Percentiles rank a stretch among this genome's conserved stretches.
Conservation (phyloP, 2,888 invertebrate genomes). For the Mechanitis mazaeus region DNA sequence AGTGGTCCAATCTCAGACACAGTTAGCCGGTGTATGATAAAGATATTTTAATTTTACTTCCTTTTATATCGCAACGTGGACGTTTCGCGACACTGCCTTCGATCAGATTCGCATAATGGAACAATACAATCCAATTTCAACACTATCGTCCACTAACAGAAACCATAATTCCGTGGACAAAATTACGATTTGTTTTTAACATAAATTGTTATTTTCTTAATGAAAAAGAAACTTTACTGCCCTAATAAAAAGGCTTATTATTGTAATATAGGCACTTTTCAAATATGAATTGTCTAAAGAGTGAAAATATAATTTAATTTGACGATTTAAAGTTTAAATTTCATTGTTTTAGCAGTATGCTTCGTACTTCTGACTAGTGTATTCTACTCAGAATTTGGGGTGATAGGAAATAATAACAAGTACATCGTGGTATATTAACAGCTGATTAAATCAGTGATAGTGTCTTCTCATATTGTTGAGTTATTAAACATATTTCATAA, state of each 20-base stretch:
- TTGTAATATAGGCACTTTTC: constrained; percentile 12
- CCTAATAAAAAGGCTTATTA: constrained; percentile 33
- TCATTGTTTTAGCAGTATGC: constrained; percentile 20
- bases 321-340: constrained; percentile 6
- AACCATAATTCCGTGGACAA: neutral
- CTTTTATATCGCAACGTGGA: constrained; percentile 75
- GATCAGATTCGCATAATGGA: constrained; percentile 37
- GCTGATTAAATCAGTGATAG: no score
- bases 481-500: no score
- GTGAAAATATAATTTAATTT: constrained; percentile 23
- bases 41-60: constrained; percentile 72
- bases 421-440: no score
- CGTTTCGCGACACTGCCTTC: constrained; percentile 72
- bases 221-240: constrained; percentile 37
- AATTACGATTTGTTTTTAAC: constrained; percentile 10
- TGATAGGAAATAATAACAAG: no score
- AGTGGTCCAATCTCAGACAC: constrained; percentile 57
- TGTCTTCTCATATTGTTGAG: no score
- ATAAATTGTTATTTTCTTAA: constrained; percentile 21
- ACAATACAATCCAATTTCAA: constrained; percentile 29
- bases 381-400: no score
- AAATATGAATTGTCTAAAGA: neutral
- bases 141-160: constrained; percentile 12
- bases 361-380: no score
- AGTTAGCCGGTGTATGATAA: constrained; percentile 66